These are phyloP conservation scores for Acrocephalus arundinaceus DNA, from an alignment of 2,113 vertebrate genomes.

Conservation along the genomic window DNA sequence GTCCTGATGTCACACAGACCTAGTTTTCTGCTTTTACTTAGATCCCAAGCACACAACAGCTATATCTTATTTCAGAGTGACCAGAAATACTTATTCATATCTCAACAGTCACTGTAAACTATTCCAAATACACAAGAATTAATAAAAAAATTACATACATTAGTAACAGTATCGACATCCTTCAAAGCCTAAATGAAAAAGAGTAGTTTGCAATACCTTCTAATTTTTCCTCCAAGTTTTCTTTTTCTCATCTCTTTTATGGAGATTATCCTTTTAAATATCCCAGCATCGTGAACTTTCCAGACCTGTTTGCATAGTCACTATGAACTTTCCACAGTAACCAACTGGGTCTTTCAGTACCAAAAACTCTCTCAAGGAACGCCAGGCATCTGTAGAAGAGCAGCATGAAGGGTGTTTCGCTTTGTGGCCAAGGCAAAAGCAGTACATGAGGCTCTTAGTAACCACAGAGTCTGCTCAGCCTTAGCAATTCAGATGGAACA, in stretches of 20 bases:
- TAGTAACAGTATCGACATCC: not conserved
- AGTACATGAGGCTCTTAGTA: not conserved
- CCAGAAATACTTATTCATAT: not conserved
- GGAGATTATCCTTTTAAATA: not conserved
- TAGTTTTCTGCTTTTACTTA: not conserved
- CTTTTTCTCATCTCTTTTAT: not conserved
- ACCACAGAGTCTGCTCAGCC: not conserved
- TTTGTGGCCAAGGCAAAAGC: not conserved
- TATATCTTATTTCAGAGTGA: not conserved
- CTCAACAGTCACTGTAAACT: not conserved
- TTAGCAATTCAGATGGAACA: not conserved
- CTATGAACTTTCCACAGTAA: not conserved
- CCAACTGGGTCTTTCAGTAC: not conserved
- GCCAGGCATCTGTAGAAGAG: not conserved
- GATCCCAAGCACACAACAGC: not conserved
- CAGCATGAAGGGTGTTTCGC: not conserved
- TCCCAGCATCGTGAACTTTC: not conserved
- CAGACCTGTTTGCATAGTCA: accelerated
- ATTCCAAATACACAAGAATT: not conserved
- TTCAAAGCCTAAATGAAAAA: not conserved
- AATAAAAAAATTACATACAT: not conserved
- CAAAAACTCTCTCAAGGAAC: not conserved
- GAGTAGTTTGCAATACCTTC: not conserved
- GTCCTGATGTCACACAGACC: not conserved
- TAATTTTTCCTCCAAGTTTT: not conserved